Evolutionary conservation across 2,888 invertebrate genomes (phyloP), one percentile per base, ranked within the genome.

Genomic region (Hecatera dysodea): DNA sequence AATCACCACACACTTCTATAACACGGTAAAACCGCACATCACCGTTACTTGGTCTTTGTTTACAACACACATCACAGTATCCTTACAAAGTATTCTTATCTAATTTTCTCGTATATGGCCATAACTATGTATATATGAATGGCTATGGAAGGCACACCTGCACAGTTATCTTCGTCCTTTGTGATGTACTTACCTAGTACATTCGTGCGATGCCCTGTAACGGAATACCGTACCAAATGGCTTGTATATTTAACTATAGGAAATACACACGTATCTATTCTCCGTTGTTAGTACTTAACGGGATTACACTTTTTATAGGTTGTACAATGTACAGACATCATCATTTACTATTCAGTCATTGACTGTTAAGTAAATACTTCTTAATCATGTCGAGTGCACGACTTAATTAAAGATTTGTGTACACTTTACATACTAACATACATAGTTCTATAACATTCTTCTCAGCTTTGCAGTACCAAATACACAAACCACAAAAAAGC

Each of bases 201-300:
- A n/a, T n/a, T n/a, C 66, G 65, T 63, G 60, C 53, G 70, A 75
- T 75, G 82, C 36, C 56, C 72, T 62, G 46, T 84, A 83, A 84
- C 84, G 84, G 84, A 71, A 84, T 76, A 55, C 12, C 63, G 69
- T 48, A 9, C 63, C 66, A 68, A 48, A 55, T 74, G 67, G 24
- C 17, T 60, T 55, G 44, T 61, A 15, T 75, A 48, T 67, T 57
- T 71, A 61, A 48, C 63, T 68, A 72, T 50, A 66, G 63, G 44
- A 74, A 53, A 29, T 44, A 50, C 15, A 36, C n/a, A 48, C 29
- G 48, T 68, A 52, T 66, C 53, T 77, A 67, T 74, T 48, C 33
- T 52, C 29, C 57, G 70, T 82, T 82, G 77, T 78, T 36, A 56
- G 68, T 62, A 55, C 52, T 62, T 83, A 86, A 86, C 86, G 86